These are phyloP conservation scores for Lepidostoma basale DNA, from an alignment of 1,140 invertebrate species.

Conservation along the genomic window DNA sequence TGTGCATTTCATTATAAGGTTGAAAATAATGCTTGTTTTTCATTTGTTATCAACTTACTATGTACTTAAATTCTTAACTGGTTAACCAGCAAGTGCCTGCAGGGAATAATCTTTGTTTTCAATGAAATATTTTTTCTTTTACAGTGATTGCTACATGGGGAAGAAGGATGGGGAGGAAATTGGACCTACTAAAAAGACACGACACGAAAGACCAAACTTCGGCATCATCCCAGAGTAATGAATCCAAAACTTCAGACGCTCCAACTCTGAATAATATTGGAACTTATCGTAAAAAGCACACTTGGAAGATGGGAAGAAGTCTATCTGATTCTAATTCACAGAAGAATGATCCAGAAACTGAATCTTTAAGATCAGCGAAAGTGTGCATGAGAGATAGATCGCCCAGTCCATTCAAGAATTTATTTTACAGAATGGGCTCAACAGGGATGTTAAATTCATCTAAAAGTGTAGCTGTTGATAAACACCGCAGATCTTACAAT, in stretches of 20 bases:
- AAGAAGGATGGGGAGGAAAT: constrained; percentile 76
- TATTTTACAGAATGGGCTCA: constrained; percentile 76
- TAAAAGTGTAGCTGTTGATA: constrained; percentile 57
- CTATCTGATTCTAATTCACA: constrained; percentile 56
- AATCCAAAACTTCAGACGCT: constrained; percentile 48
- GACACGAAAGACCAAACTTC: constrained; percentile 64
- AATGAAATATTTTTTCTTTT: constrained; percentile 48
- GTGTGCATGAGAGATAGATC: constrained; percentile 61
- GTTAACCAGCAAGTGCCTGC: too few relatives aligned
- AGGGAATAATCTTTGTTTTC: too few relatives aligned
- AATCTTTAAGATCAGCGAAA: constrained; percentile 52
- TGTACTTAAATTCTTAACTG: too few relatives aligned
- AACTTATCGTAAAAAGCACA: constrained; percentile 58
- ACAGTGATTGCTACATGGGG: constrained; percentile 80
- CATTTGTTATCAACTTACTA: too few relatives aligned
- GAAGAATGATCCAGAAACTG: constrained; percentile 54
- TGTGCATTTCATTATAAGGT: too few relatives aligned
- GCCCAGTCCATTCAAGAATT: constrained; percentile 71
- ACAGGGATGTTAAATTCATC: constrained; percentile 74
- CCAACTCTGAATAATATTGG: constrained; percentile 49
- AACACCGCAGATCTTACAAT: constrained; percentile 55
- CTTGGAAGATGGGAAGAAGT: constrained; percentile 60
- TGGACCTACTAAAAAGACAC: constrained; percentile 74
- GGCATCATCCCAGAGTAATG: constrained; percentile 50
- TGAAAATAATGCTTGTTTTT: too few relatives aligned